Percentiles rank a stretch among this genome's conserved stretches.
These are phyloP conservation scores for Verasper variegatus DNA, from an alignment of 2,113 vertebrate genomes.

Conservation along the genomic window DNA sequence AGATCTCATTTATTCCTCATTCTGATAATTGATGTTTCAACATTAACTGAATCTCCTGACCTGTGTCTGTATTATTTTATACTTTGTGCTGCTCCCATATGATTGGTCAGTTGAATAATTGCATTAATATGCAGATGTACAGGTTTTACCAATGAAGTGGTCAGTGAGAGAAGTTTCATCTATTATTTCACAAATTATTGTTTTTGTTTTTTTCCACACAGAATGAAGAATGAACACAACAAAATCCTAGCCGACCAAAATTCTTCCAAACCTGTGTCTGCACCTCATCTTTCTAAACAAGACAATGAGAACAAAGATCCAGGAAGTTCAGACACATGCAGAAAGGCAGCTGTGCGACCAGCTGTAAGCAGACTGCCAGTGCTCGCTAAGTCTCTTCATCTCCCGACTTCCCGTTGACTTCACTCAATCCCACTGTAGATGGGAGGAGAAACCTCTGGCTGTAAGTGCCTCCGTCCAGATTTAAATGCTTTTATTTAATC, in stretches of 20 bases:
- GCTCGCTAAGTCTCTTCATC: conserved; percentile 69
- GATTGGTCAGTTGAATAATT: background rate
- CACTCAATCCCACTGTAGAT: conserved; percentile 60
- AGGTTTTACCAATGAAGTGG: background rate
- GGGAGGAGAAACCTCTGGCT: conserved; percentile 77
- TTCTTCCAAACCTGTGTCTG: conserved; percentile 34
- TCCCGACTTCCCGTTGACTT: conserved; percentile 55
- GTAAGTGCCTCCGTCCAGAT: conserved; percentile 62
- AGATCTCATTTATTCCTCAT: no score
- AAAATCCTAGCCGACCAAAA: conserved; percentile 46
- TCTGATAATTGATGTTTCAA: background rate
- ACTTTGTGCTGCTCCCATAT: background rate
- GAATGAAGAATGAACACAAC: conserved; percentile 69
- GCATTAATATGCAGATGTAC: no score
- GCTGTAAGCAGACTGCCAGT: conserved; percentile 79
- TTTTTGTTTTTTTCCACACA: conserved; percentile 12
- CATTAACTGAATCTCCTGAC: background rate
- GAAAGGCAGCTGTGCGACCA: conserved; percentile 35
- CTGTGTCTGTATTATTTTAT: background rate
- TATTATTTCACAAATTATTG: background rate
- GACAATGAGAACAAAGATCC: conserved; percentile 77
- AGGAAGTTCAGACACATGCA: conserved; percentile 12
- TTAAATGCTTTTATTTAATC: background rate
- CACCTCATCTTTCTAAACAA: conserved; percentile 24
- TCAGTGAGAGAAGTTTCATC: background rate